Percentiles rank a stretch among this genome's conserved stretches.
Conservation (phyloP, 2,888 invertebrate genomes). For the Spodoptera exigua region DNA sequence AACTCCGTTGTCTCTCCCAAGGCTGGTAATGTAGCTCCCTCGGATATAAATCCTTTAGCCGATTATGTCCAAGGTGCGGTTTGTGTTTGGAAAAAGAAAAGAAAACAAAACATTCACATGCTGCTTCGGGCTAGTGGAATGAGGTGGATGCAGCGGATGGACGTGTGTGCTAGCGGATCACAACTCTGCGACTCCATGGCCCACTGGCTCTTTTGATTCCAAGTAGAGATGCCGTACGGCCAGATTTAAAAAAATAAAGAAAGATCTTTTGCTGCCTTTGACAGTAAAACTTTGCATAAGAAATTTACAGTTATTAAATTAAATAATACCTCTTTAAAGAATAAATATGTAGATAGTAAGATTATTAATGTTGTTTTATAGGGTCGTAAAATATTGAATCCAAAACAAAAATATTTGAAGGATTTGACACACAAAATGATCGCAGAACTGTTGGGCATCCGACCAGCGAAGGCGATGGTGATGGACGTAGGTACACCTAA, state of each 20-base stretch:
- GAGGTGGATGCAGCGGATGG: slow-evolving; percentile 83
- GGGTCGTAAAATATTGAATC: too few species aligned
- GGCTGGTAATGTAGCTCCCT: slow-evolving; percentile 91
- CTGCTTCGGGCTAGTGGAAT: slow-evolving; percentile 85
- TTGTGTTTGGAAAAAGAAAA: slow-evolving; percentile 89
- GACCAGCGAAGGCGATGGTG: slow-evolving; percentile 75
- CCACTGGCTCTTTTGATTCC: neutral
- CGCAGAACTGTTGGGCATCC: slow-evolving; percentile 59
- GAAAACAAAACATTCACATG: slow-evolving; percentile 90
- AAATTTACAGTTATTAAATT: too few species aligned
- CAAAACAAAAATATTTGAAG: slow-evolving; percentile 10
- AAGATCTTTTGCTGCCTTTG: slow-evolving; percentile 16
- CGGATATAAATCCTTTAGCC: slow-evolving; percentile 88
- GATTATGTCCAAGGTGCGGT: slow-evolving; percentile 88
- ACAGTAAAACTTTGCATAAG: slow-evolving; percentile 2
- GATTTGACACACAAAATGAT: slow-evolving; percentile 17
- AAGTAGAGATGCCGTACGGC: slow-evolving; percentile 31
- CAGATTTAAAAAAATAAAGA: slow-evolving; percentile 22
- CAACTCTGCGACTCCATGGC: slow-evolving; percentile 72
- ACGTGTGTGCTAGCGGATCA: slow-evolving; percentile 72
- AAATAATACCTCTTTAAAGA: too few species aligned
- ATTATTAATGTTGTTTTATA: too few species aligned
- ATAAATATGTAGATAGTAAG: too few species aligned
- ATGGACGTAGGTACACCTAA: slow-evolving; percentile 77
- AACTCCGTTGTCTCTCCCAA: slow-evolving; percentile 91